Percentiles rank a stretch among this genome's conserved stretches.
Evolutionary conservation across 2,888 invertebrate genomes (phyloP).

Genomic region (Bimastos eiseni): DNA sequence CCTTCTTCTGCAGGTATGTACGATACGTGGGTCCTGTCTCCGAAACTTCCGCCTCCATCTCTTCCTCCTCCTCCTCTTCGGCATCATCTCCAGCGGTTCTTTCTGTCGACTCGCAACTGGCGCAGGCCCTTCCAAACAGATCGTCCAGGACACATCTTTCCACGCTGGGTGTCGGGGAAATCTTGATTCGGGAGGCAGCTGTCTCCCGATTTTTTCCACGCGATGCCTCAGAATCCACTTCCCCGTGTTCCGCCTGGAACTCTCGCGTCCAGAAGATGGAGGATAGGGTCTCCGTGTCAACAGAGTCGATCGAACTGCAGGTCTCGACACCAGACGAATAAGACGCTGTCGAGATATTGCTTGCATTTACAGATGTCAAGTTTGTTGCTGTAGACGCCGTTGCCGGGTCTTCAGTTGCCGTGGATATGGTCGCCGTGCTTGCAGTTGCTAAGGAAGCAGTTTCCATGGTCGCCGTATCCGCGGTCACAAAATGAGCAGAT

Average conservation of each 20-base stretch:
- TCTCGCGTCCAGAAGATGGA: neutral
- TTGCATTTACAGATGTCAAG: neutral
- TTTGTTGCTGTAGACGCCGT: neutral
- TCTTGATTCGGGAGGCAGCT: neutral
- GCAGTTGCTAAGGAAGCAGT: neutral
- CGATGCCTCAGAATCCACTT: neutral
- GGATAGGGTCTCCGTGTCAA: neutral
- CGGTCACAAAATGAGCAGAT: conserved; percentile 17
- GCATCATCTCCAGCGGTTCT: neutral
- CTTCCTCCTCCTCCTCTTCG: neutral
- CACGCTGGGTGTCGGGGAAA: neutral
- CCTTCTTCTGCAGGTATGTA: conserved; percentile 67
- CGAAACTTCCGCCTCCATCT: conserved; percentile 25
- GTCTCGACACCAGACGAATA: conserved; percentile 43
- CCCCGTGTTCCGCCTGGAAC: neutral
- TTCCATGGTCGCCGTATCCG: neutral
- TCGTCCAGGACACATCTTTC: neutral
- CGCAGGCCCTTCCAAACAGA: neutral
- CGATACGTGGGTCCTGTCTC: conserved; percentile 9
- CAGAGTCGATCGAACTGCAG: conserved; percentile 27
- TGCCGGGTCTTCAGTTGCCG: neutral
- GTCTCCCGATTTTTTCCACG: neutral
- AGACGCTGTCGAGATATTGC: conserved; percentile 26
- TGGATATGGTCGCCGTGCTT: neutral
- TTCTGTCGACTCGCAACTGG: neutral